phyloP scores from a whole-genome alignment of 2,888 invertebrate genomes.

The Diaprepes abbreviatus region DNA sequence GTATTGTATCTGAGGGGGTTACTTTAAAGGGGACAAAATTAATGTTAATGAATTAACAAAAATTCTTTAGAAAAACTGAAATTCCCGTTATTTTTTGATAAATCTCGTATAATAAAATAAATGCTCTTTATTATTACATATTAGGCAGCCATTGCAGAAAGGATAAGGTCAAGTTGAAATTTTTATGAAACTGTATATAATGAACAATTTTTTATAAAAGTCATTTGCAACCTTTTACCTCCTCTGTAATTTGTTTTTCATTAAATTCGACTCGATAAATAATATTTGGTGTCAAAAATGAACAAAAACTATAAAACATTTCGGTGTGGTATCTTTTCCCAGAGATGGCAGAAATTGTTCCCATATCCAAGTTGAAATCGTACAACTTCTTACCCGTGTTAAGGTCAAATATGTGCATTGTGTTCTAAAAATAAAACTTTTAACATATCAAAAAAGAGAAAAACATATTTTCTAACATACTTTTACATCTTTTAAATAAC shows the following conservation, averaged over 20 bases:
- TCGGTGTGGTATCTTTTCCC: conserved; percentile 89
- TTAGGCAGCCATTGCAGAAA: too few species aligned
- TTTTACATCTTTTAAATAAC: conserved; percentile 95
- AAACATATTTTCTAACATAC: conserved; percentile 68
- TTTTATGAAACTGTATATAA: too few species aligned
- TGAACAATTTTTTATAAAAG: too few species aligned
- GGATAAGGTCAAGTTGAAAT: too few species aligned
- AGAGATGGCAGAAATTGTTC: conserved; percentile 86
- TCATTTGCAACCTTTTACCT: conserved; percentile 70
- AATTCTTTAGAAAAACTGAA: neutral
- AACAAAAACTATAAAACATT: conserved; percentile 94
- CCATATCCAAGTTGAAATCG: conserved; percentile 87
- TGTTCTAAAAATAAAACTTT: conserved; percentile 73
- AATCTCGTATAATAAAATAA: too few species aligned
- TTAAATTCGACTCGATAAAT: conserved; percentile 89
- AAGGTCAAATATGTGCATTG: conserved; percentile 85
- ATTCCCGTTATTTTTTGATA: too few species aligned
- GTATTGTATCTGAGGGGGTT: conserved; percentile 51
- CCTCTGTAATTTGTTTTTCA: conserved; percentile 71
- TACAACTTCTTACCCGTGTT: conserved; percentile 79
- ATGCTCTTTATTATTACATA: too few species aligned
- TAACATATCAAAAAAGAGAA: conserved; percentile 17
- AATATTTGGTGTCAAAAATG: conserved; percentile 90
- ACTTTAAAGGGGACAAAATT: conserved; percentile 43
- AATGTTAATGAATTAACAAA: neutral